phyloP scores from a whole-genome alignment of 1,140 invertebrate species.

The Drosophila sproati region DNA sequence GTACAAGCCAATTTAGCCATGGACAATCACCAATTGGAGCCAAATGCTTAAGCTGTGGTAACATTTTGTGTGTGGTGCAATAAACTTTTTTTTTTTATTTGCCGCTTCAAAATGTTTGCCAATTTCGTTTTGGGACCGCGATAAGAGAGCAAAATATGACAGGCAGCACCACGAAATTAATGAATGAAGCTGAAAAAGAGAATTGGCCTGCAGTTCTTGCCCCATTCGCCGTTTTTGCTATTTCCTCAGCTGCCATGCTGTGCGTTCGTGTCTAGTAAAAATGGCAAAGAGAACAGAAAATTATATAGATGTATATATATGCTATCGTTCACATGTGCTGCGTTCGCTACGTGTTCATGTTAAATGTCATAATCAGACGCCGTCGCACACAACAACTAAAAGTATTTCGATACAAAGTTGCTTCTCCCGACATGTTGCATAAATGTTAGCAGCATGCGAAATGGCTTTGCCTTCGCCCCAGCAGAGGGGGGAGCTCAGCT shows the following conservation, averaged over 20 bases:
- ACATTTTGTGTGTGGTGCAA: slow-evolving; percentile 21
- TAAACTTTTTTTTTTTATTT: slow-evolving; percentile 17
- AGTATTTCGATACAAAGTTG: slow-evolving; percentile 69
- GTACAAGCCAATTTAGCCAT: slow-evolving; percentile 58
- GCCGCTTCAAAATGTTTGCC: slow-evolving; percentile 47
- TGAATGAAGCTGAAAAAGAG: slow-evolving; percentile 33
- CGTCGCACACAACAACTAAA: slow-evolving; percentile 30
- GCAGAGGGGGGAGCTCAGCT: slow-evolving; percentile 38
- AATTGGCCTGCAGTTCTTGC: slow-evolving; percentile 1
- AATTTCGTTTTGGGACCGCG: slow-evolving; percentile 46
- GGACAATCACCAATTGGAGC: slow-evolving; percentile 25
- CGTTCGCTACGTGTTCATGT: slow-evolving; percentile 76
- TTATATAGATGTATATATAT: slow-evolving; percentile 27
- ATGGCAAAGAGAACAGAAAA: slow-evolving; percentile 30
- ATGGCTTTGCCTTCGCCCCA: slow-evolving; percentile 26
- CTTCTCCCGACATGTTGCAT: slow-evolving; percentile 52
- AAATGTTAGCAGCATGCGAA: slow-evolving; percentile 69
- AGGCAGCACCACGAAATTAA: slow-evolving; percentile 50
- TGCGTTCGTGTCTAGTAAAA: slow-evolving; percentile 56
- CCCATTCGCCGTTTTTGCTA: background rate
- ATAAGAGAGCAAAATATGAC: slow-evolving; percentile 59
- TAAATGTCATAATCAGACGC: slow-evolving; percentile 80
- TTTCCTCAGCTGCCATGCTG: slow-evolving; percentile 42
- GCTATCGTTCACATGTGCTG: slow-evolving; percentile 73
- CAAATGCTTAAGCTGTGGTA: slow-evolving; percentile 11